Conservation (phyloP, 2,888 invertebrate species). For the Aquatica leii region DNA sequence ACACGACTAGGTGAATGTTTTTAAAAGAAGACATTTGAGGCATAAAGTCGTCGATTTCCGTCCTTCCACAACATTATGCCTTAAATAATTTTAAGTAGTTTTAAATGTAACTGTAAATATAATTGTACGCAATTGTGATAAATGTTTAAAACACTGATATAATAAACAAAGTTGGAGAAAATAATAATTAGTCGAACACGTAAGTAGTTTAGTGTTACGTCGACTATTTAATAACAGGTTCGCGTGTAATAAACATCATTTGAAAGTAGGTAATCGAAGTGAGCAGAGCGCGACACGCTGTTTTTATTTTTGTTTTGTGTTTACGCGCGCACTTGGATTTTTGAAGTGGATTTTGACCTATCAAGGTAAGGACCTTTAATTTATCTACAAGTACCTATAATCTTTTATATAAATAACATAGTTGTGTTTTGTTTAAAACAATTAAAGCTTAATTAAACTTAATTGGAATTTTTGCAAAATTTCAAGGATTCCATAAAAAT, state of each 20-base stretch:
- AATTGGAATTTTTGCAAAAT: too few relatives aligned
- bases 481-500: too few relatives aligned
- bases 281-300: not conserved
- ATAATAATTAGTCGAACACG: not conserved
- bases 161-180: not conserved
- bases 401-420: too few relatives aligned
- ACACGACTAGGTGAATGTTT: not conserved
- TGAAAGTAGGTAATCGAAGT: slow-evolving; percentile 16
- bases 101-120: slow-evolving; percentile 26
- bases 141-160: slow-evolving; percentile 39
- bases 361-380: too few relatives aligned
- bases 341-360: not conserved
- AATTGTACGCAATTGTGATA: slow-evolving; percentile 43
- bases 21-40: slow-evolving; percentile 26
- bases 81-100: slow-evolving; percentile 8
- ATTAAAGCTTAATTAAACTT: too few relatives aligned
- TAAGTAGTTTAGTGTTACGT: not conserved
- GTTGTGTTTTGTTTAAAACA: too few relatives aligned
- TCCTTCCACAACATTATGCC: slow-evolving; percentile 47
- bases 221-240: slow-evolving; percentile 14
- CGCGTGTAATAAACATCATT: slow-evolving; percentile 14
- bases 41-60: slow-evolving; percentile 47
- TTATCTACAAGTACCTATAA: too few relatives aligned
- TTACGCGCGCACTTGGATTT: too few relatives aligned
- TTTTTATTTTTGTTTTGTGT: not conserved